Evolutionary conservation across 2,888 invertebrate genomes (phyloP).

Genomic region (Monopis laevigella): DNA sequence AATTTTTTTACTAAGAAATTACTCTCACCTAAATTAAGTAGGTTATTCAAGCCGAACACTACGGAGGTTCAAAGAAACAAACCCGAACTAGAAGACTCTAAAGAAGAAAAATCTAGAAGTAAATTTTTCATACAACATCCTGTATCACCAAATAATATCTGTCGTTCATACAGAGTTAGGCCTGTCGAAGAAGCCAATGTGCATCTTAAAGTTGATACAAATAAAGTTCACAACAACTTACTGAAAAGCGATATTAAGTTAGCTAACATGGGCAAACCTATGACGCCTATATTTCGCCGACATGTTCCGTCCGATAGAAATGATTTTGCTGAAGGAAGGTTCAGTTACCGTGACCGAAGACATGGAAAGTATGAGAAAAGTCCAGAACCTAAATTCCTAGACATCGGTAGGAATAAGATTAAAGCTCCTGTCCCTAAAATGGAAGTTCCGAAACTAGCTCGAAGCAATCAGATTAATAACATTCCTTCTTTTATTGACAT

Average conservation of each 20-base stretch:
- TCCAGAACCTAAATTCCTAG: conserved; percentile 28
- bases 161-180: conserved; percentile 36
- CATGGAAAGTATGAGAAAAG: conserved; percentile 27
- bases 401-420: conserved; percentile 37
- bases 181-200: conserved; percentile 23
- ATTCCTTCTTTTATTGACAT: conserved; percentile 26
- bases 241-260: conserved; percentile 47
- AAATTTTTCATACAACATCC: conserved; percentile 54
- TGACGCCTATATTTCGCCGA: conserved; percentile 56
- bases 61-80: conserved; percentile 33
- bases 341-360: conserved; percentile 45
- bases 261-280: conserved; percentile 51
- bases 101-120: conserved; percentile 43
- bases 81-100: conserved; percentile 27
- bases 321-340: conserved; percentile 44
- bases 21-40: conserved; percentile 50
- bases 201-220: conserved; percentile 15
- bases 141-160: conserved; percentile 32
- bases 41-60: conserved; percentile 45
- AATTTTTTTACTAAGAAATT: conserved; percentile 49
- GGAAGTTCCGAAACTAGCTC: conserved; percentile 24
- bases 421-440: conserved; percentile 25
- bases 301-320: conserved; percentile 34
- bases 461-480: conserved; percentile 26
- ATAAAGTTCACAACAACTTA: conserved; percentile 27